A percentile compares a stretch with the other conserved stretches of the same genome.
Conservation (phyloP, 2,888 invertebrate species). For the Metellina segmentata region DNA sequence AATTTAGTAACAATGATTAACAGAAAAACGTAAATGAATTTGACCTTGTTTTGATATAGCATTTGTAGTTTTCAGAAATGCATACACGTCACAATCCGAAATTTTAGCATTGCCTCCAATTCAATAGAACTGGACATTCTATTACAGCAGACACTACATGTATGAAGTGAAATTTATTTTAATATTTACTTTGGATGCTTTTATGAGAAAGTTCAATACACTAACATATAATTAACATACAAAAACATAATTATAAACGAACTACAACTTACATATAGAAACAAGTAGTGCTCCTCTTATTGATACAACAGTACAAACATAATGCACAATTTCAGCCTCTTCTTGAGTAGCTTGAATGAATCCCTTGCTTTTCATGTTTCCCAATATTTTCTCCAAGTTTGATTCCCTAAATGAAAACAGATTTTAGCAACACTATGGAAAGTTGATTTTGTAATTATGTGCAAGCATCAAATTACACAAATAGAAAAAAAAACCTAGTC, state of each 20-base stretch:
- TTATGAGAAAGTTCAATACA: background rate
- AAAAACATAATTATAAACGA: background rate
- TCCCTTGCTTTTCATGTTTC: conserved; percentile 69
- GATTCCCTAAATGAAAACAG: conserved; percentile 27
- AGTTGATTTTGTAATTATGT: too few species aligned
- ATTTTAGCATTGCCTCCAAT: too few species aligned
- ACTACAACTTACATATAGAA: conserved; percentile 85
- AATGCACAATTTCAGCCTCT: conserved; percentile 86
- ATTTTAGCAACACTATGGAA: too few species aligned
- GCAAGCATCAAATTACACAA: too few species aligned
- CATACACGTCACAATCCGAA: too few species aligned
- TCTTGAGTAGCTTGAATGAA: conserved; percentile 81
- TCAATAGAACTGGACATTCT: background rate
- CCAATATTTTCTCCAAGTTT: conserved; percentile 47
- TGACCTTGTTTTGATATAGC: too few species aligned
- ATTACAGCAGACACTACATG: background rate
- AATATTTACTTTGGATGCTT: too few species aligned
- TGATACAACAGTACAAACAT: conserved; percentile 86
- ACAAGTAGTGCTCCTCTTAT: conserved; percentile 88
- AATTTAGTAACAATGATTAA: too few species aligned
- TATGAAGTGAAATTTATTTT: background rate
- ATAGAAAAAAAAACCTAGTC: too few species aligned
- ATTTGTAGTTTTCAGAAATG: too few species aligned
- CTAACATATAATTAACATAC: background rate
- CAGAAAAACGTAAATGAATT: too few species aligned